phyloP scores from a whole-genome alignment of 2,113 vertebrate genomes.

The Theristicus caerulescens region DNA sequence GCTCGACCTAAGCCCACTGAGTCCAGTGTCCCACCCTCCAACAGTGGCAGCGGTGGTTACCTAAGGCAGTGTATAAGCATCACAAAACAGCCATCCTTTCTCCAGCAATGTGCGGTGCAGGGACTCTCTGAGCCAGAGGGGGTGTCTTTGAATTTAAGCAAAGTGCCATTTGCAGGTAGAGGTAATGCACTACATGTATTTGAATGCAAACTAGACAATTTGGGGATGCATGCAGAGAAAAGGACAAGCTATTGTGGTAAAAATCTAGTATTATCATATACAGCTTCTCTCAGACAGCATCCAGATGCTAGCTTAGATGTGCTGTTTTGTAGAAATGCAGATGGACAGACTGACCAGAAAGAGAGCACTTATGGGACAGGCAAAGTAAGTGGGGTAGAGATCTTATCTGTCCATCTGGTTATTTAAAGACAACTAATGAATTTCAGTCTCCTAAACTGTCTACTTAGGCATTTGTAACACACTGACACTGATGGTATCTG shows the following conservation, averaged over 20 bases:
- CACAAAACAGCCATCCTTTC: neutral
- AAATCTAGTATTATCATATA: neutral
- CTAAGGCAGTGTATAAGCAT: neutral
- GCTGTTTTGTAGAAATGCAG: neutral
- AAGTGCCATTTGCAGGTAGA: neutral
- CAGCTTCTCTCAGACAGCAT: neutral
- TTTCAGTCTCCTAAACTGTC: constrained; percentile 10
- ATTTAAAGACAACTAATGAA: constrained; percentile 41
- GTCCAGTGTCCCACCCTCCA: neutral
- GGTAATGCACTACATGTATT: neutral
- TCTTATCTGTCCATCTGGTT: constrained; percentile 28
- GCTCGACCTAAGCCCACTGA: neutral
- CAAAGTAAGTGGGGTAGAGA: neutral
- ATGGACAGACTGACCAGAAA: neutral
- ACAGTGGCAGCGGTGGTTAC: accelerated
- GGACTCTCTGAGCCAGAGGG: neutral
- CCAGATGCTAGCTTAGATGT: neutral
- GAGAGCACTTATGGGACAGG: neutral
- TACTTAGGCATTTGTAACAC: neutral
- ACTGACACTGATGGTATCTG: neutral
- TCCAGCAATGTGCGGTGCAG: neutral
- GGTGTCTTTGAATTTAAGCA: neutral
- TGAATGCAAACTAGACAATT: constrained; percentile 13
- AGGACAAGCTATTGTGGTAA: neutral
- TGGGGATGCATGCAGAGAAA: neutral